Conservation (phyloP, 64 coral and sea anemone genomes). For the Stichodactyla mertensii region DNA sequence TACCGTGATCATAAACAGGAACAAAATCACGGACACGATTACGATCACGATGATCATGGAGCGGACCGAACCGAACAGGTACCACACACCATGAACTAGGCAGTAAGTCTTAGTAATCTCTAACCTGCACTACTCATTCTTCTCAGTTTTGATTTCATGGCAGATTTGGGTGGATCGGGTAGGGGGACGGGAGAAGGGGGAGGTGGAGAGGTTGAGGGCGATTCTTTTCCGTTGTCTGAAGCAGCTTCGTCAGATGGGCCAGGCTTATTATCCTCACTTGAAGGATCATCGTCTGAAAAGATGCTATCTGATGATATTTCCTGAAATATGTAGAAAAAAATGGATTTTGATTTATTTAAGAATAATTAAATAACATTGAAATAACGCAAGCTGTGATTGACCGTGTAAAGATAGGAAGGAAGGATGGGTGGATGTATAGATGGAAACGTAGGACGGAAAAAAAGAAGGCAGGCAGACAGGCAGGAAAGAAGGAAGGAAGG, state of each 20-base stretch:
- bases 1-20: background rate
- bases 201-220: background rate
- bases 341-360: background rate
- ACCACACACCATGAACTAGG: too few species aligned
- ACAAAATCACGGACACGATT: background rate
- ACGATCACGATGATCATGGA: background rate
- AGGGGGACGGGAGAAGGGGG: background rate
- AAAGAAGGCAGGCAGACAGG: too few species aligned
- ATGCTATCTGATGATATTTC: background rate
- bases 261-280: background rate
- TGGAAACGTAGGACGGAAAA: too few species aligned
- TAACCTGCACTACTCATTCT: background rate
- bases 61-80: too few species aligned
- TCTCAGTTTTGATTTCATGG: constrained; percentile 5
- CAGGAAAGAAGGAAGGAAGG: background rate
- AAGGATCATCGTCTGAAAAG: constrained; percentile 7
- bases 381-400: too few species aligned
- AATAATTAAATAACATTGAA: too few species aligned
- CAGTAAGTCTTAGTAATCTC: background rate
- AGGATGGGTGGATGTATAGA: too few species aligned
- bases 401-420: too few species aligned
- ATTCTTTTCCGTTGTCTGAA: background rate
- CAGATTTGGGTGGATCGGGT: constrained; percentile 30
- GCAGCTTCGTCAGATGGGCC: background rate
- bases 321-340: background rate